Evolutionary conservation across 2,888 invertebrate species (phyloP), one percentile per base, ranked within the genome.

Genomic region (Laspeyria flexula): DNA sequence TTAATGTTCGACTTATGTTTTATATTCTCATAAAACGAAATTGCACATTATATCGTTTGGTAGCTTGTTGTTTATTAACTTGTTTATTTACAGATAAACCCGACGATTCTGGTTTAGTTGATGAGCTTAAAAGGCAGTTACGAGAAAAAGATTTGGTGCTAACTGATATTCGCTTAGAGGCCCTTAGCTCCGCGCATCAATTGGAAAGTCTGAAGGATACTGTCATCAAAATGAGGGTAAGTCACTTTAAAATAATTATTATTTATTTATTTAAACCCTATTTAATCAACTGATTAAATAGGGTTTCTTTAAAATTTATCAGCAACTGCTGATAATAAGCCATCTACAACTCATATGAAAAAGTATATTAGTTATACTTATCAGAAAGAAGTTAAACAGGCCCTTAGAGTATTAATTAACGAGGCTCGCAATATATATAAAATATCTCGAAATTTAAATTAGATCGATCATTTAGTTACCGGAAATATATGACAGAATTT

Each of bases 171-270:
- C 94, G 99, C 60, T 93, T 99, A 60, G 99, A 99, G 86, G 99
- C 99, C 5, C 92, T 99, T 25, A 98, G 98, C 69, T 98, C 99
- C 0, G 99, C 99, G 2, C 99, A 99, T 86, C 99, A 99, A 85
- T 93, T 99, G 46, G 99, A 99, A 85, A 98, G 97, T 69, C 94
- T 99, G 13, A 97, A 98, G 83, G 99, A 99, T 80, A 98, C 98
- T 42, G 98, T 99, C 78, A 97, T 97, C 86, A 98, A 98, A 89
- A 98, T 99, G 97, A 96, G 98, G 93, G 97, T 97, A 89, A 85
- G 93, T 6, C 1, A 6, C 7, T 25, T 25, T 25, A 25, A 18
- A 2, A 18, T 18, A 18, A 5, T 18, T 5, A 5, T 3, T 3
- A n/a, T n/a, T n/a, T n/a, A n/a, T n/a, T n/a, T n/a, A n/a, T n/a